Evolutionary conservation across 1,140 invertebrate species (phyloP).

Genomic region (Aphelenchoides fujianensis): DNA sequence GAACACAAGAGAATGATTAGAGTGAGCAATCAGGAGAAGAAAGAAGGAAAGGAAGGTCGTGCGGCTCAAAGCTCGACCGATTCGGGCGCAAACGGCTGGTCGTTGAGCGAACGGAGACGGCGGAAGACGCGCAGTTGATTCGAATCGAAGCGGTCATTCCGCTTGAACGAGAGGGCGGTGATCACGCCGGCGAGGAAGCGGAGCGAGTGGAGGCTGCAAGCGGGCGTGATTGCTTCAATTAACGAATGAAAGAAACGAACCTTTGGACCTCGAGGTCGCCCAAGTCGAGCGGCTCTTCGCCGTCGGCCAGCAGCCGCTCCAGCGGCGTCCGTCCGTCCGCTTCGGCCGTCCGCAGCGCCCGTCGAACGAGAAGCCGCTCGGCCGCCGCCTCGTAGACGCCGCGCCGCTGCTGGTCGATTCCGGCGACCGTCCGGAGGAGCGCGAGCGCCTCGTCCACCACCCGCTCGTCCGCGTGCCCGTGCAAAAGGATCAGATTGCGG

Average conservation of each 20-base stretch:
- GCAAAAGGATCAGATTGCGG: neutral
- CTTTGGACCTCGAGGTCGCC: constrained; percentile 19
- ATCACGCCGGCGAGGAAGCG: neutral
- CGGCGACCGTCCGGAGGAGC: neutral
- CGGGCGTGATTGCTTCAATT: no score
- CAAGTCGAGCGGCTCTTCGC: constrained; percentile 14
- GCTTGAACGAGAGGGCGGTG: neutral
- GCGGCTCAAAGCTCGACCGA: no score
- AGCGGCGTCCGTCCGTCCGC: constrained; percentile 3
- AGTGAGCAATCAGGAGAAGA: no score
- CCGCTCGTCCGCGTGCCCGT: neutral
- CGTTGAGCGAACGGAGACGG: no score
- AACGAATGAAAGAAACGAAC: neutral
- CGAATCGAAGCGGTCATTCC: neutral
- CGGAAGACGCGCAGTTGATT: neutral
- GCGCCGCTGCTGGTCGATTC: constrained; percentile 4
- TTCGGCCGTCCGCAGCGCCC: neutral
- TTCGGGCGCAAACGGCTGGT: no score
- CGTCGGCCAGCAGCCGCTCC: constrained; percentile 3
- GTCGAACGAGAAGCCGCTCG: constrained; percentile 17
- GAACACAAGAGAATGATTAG: no score
- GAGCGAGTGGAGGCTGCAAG: neutral
- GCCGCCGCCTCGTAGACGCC: constrained; percentile 1
- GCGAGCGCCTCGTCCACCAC: neutral
- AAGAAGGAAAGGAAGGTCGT: no score